phyloP scores from a whole-genome alignment of 37 sponge, comb jelly and placozoan species.

The Spongilla lacustris region DNA sequence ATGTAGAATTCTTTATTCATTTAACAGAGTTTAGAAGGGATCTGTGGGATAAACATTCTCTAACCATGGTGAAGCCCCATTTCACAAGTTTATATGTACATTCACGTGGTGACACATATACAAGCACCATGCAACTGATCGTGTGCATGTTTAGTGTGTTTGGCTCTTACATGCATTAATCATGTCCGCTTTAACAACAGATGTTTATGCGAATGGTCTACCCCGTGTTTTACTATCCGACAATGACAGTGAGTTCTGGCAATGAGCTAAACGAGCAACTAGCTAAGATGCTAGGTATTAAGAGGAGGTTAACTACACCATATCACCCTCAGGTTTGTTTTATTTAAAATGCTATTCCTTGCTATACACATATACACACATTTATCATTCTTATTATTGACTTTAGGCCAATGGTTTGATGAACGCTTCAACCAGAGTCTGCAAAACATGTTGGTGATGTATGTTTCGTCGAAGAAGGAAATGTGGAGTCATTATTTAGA shows the following conservation, averaged over 20 bases:
- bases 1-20: neutral
- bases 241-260: constrained; percentile 57
- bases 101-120: neutral
- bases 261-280: constrained; percentile 50
- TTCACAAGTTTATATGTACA: neutral
- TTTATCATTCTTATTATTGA: neutral
- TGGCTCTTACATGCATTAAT: neutral
- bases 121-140: neutral
- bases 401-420: constrained; percentile 70
- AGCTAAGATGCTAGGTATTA: constrained; percentile 35
- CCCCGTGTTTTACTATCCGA: constrained; percentile 61
- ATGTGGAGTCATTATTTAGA: constrained; percentile 56
- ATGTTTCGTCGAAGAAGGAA: constrained; percentile 45
- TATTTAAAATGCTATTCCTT: neutral
- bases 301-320: constrained; percentile 53
- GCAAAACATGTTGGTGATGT: constrained; percentile 75
- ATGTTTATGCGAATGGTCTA: constrained; percentile 71
- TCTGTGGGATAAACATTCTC: constrained; percentile 1
- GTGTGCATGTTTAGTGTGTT: constrained; percentile 1
- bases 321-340: constrained; percentile 66
- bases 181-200: constrained; percentile 12
- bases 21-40: neutral
- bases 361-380: neutral
- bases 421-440: constrained; percentile 74
- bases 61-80: neutral